phyloP scores from a whole-genome alignment of 1,140 invertebrate species.

The Heterodera schachtii region DNA sequence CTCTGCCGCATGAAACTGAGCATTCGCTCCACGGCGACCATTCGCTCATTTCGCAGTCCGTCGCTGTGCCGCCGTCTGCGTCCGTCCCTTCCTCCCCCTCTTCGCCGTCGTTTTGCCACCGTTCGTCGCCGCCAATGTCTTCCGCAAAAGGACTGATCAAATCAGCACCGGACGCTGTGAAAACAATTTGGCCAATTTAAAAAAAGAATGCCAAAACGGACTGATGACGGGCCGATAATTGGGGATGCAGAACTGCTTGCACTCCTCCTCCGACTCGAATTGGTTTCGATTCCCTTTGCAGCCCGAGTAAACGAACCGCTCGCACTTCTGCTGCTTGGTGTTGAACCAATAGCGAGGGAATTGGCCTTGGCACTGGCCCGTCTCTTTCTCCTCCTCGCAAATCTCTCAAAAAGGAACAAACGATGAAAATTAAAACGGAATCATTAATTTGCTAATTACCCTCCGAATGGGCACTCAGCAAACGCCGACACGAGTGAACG shows the following conservation, averaged over 20 bases:
- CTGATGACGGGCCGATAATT: constrained; percentile 53
- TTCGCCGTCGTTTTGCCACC: constrained; percentile 35
- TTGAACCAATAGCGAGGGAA: constrained; percentile 72
- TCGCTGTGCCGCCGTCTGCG: constrained; percentile 50
- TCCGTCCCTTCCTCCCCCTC: constrained; percentile 34
- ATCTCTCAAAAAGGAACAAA: constrained; percentile 54
- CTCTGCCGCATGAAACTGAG: constrained; percentile 75
- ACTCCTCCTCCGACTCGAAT: constrained; percentile 69
- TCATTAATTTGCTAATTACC: constrained; percentile 37
- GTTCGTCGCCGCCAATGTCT: constrained; percentile 35
- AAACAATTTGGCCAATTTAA: constrained; percentile 9
- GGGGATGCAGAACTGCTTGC: constrained; percentile 59
- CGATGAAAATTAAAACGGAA: constrained; percentile 26
- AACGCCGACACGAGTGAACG: constrained; percentile 55
- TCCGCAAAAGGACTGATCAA: constrained; percentile 25
- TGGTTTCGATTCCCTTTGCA: constrained; percentile 75
- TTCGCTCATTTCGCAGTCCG: constrained; percentile 73
- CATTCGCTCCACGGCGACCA: constrained; percentile 78
- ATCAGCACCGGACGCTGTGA: constrained; percentile 23
- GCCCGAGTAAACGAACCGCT: constrained; percentile 71
- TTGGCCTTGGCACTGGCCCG: constrained; percentile 71
- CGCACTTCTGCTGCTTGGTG: constrained; percentile 69
- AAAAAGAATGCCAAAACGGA: constrained; percentile 61
- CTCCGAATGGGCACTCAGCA: constrained; percentile 60
- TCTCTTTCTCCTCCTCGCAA: constrained; percentile 64